Percentiles rank a stretch among this genome's conserved stretches.
These are phyloP conservation scores for Geotrupes spiniger DNA, from an alignment of 2,888 invertebrate genomes.

Conservation along the genomic window DNA sequence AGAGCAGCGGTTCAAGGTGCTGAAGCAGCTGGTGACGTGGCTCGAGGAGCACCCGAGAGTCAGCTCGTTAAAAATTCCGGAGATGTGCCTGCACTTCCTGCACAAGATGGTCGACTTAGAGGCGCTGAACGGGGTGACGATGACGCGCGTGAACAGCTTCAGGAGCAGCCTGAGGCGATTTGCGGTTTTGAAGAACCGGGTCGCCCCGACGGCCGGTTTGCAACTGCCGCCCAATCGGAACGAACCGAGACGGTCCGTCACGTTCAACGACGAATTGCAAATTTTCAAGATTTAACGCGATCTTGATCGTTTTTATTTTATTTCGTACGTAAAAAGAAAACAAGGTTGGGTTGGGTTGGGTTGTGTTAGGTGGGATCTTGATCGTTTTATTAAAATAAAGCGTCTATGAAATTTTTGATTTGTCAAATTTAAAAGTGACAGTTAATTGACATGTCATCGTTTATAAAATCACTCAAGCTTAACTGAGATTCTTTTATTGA, in stretches of 20 bases:
- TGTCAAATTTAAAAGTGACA: too few species aligned
- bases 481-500: too few species aligned
- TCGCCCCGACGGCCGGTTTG: constrained; percentile 23
- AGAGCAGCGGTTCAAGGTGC: constrained; percentile 38
- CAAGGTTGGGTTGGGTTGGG: constrained; percentile 14
- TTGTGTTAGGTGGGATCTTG: constrained; percentile 4
- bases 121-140: constrained; percentile 31
- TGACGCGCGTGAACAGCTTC: constrained; percentile 37
- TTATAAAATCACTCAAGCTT: too few species aligned
- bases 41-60: constrained; percentile 36
- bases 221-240: constrained; percentile 9
- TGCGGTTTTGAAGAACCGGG: constrained; percentile 28
- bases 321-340: too few species aligned
- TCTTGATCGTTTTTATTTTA: too few species aligned
- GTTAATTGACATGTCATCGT: too few species aligned
- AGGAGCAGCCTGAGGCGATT: constrained; percentile 38
- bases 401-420: too few species aligned
- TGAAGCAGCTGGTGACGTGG: constrained; percentile 39
- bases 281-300: constrained; percentile 37
- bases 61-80: constrained; percentile 37
- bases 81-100: constrained; percentile 36
- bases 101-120: constrained; percentile 32
- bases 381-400: too few species aligned
- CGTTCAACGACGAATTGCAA: constrained; percentile 39
- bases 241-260: constrained; percentile 34